Evolutionary conservation across 2,113 vertebrate genomes (phyloP), one percentile per base, ranked within the genome.

Genomic region (Uria aalge): DNA sequence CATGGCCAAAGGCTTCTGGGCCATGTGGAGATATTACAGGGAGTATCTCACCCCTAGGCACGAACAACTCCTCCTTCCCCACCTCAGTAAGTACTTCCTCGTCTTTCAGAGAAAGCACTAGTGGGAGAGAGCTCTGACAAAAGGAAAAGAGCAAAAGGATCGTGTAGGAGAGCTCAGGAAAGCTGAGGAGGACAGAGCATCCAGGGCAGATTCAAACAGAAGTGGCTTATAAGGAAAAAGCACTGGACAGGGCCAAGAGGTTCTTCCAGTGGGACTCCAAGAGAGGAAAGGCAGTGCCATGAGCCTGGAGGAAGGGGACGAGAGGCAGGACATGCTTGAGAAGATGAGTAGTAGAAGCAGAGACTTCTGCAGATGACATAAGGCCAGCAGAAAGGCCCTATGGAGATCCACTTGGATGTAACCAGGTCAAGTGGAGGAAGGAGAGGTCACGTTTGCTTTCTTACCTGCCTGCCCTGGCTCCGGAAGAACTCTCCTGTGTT

Each of bases 401-500:
- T 11, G n/a, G 10, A 45, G 52, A n/a, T 2, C 16, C 53, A 23
- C 19, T 12, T 12, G 56, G 53, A 3, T 3, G 53, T 15, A 16
- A 18, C 9, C 1, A 63, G 45, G 66, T 7, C 40, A 40, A 12
- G n/a, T 0, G 40, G 30, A 32, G 75, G 53, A 34, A 19, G 62
- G 43, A 24, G 62, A 62, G 15, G 30, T 16, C 41, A 5, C 2
- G 0, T 8, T 3, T 4, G 40, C 3, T 2, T 40, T 10, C 98
- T 97, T 90, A 99, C 99, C 99, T 99, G 99, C 81, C 99, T 98
- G 87, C 98, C 98, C 94, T 99, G 99, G 98, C 99, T 99, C 55
- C 99, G 96, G 98, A 99, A 99, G 97, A 99, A 99, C 96, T 99
- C 99, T 5, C 99, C 99, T 0, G 99, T 99, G 97, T 99, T 99